A percentile compares a stretch with the other conserved stretches of the same genome.
Evolutionary conservation across 2,888 invertebrate species (phyloP).

Genomic region (Tenthredo amoena): DNA sequence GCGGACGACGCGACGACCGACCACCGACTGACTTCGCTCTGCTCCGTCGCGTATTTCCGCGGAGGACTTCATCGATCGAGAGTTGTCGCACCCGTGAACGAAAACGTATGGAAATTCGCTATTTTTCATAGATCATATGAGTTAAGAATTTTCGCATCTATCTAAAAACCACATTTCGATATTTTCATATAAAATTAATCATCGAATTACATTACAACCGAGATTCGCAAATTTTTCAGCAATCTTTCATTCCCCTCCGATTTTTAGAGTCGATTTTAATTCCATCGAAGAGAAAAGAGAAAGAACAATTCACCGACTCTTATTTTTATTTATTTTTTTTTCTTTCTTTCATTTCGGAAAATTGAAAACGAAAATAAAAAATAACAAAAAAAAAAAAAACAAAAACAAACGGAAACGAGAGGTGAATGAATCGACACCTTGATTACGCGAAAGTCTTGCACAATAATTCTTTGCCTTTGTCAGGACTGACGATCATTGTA

Average conservation of each 20-base stretch:
- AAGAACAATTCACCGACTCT: neutral
- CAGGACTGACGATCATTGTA: neutral
- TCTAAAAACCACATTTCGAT: too few relatives aligned
- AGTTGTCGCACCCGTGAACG: constrained; percentile 29
- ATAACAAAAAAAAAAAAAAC: too few relatives aligned
- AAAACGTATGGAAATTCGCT: neutral
- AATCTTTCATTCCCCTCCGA: too few relatives aligned
- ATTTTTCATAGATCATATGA: constrained; percentile 19
- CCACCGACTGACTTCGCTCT: constrained; percentile 67
- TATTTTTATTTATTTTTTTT: neutral
- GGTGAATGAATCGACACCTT: neutral
- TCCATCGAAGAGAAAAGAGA: too few relatives aligned
- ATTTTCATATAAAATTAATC: too few relatives aligned
- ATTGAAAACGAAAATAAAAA: too few relatives aligned
- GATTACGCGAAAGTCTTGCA: constrained; percentile 2
- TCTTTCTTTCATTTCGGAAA: too few relatives aligned
- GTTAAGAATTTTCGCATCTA: neutral
- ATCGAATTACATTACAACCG: too few relatives aligned
- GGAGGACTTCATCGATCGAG: constrained; percentile 48
- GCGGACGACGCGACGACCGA: constrained; percentile 70
- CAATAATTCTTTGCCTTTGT: neutral
- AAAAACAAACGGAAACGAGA: neutral
- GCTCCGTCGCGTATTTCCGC: constrained; percentile 51
- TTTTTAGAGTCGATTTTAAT: too few relatives aligned
- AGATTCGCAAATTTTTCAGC: too few relatives aligned